A percentile compares a stretch with the other conserved stretches of the same genome.
phyloP scores from a whole-genome alignment of 1,140 invertebrate species.

The Hypsibius dujardini region DNA sequence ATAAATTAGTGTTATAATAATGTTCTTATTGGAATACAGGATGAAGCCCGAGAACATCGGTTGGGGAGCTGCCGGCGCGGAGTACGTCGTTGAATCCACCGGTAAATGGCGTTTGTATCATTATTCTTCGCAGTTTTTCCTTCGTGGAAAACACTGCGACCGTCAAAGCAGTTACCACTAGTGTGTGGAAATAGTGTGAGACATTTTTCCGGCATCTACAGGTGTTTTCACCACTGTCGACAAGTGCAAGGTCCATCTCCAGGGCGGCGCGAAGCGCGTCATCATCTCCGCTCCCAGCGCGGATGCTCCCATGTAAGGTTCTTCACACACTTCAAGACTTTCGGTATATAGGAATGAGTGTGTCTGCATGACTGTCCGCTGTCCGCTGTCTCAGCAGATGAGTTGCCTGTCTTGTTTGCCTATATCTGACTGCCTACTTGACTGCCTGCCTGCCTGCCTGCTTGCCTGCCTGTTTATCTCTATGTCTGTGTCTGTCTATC shows the following conservation, averaged over 20 bases:
- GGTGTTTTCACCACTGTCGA: constrained; percentile 84
- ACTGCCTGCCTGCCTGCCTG: too few species aligned
- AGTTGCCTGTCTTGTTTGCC: too few species aligned
- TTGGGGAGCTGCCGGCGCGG: constrained; percentile 68
- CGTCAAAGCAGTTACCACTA: too few species aligned
- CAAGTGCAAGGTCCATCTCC: constrained; percentile 63
- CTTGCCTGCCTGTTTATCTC: too few species aligned
- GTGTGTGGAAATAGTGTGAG: not conserved
- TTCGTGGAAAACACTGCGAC: too few species aligned
- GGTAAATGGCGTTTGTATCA: constrained; percentile 30
- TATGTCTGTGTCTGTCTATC: too few species aligned
- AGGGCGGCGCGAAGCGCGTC: constrained; percentile 87
- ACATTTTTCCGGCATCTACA: not conserved
- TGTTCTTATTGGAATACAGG: constrained; percentile 14
- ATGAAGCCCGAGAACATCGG: constrained; percentile 61
- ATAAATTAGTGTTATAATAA: constrained; percentile 20
- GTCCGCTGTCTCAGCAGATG: too few species aligned
- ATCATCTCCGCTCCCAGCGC: constrained; percentile 92
- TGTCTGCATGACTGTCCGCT: too few species aligned
- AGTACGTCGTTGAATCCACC: constrained; percentile 91
- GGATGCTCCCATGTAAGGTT: constrained; percentile 97
- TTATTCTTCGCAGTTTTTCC: not conserved
- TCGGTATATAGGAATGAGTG: too few species aligned
- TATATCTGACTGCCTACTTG: too few species aligned
- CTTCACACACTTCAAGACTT: too few species aligned